These are phyloP conservation scores for Acipenser transmontanus DNA, from an alignment of 2,797 vertebrate species.

Conservation along the genomic window DNA sequence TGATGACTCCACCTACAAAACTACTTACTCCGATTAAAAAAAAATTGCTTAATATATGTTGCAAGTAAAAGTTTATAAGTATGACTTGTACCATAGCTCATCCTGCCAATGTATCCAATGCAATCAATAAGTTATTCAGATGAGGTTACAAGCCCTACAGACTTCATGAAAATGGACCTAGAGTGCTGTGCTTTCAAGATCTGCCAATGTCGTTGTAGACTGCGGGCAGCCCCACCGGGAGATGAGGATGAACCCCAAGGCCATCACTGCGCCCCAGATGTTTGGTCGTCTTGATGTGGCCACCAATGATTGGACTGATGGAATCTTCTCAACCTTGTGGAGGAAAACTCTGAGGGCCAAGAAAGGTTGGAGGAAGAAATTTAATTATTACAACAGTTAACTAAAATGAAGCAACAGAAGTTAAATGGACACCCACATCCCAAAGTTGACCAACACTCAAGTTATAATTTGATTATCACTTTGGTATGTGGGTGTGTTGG, in stretches of 20 bases:
- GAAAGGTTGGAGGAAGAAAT: constrained; percentile 63
- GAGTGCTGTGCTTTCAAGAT: neutral
- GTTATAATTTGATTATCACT: too few species aligned
- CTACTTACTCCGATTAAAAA: too few species aligned
- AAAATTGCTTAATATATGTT: too few species aligned
- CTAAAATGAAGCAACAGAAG: neutral
- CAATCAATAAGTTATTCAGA: too few species aligned
- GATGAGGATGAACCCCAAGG: constrained; percentile 98
- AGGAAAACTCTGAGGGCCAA: constrained; percentile 89
- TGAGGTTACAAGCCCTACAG: too few species aligned
- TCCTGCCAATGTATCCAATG: too few species aligned
- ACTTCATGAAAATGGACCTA: neutral
- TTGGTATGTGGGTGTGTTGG: too few species aligned
- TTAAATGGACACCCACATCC: too few species aligned
- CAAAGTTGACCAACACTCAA: too few species aligned
- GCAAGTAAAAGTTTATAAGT: too few species aligned
- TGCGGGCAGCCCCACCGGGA: constrained; percentile 87
- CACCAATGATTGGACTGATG: constrained; percentile 97
- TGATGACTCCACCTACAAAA: too few species aligned
- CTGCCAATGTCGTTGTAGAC: constrained; percentile 47
- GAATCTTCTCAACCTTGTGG: constrained; percentile 93
- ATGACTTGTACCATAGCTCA: too few species aligned
- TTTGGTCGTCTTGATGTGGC: constrained; percentile 90
- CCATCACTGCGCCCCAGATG: constrained; percentile 94
- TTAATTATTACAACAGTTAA: constrained; percentile 6